Evolutionary conservation across 2,797 vertebrate species (phyloP).

Genomic region (Enteromius mattozi): DNA sequence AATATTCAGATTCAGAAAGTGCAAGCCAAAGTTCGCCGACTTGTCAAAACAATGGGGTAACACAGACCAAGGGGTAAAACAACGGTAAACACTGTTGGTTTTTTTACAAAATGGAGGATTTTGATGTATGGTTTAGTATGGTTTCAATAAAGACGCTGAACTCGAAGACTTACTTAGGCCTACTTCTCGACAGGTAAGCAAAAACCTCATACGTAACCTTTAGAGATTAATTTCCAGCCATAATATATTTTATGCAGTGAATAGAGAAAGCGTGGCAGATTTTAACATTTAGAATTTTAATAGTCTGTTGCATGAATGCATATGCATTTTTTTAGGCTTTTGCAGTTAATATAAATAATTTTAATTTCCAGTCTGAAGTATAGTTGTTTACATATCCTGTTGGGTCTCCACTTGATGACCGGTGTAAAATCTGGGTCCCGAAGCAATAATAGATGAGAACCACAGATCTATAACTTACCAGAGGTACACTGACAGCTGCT

Average conservation of each 20-base stretch:
- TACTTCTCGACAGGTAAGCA: background rate
- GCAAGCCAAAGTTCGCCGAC: background rate
- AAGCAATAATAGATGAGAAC: background rate
- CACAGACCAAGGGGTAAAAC: background rate
- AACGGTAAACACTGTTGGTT: background rate
- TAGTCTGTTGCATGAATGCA: background rate
- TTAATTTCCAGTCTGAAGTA: background rate
- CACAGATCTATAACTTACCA: conserved; percentile 10
- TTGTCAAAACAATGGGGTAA: background rate
- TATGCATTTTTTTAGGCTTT: background rate
- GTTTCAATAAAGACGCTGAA: background rate
- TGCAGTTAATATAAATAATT: background rate
- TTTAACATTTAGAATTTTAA: background rate
- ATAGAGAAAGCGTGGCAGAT: background rate
- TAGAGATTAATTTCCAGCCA: background rate
- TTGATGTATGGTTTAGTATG: background rate
- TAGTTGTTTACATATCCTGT: background rate
- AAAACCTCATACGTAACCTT: background rate
- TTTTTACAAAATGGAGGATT: background rate
- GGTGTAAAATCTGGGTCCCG: background rate
- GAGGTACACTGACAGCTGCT: background rate
- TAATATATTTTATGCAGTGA: background rate
- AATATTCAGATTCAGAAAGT: background rate
- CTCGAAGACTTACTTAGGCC: background rate
- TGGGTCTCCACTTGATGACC: background rate